These are phyloP conservation scores for Galeopsomyia nigrocyanea DNA, from an alignment of 2,888 invertebrate genomes.

Conservation along the genomic window DNA sequence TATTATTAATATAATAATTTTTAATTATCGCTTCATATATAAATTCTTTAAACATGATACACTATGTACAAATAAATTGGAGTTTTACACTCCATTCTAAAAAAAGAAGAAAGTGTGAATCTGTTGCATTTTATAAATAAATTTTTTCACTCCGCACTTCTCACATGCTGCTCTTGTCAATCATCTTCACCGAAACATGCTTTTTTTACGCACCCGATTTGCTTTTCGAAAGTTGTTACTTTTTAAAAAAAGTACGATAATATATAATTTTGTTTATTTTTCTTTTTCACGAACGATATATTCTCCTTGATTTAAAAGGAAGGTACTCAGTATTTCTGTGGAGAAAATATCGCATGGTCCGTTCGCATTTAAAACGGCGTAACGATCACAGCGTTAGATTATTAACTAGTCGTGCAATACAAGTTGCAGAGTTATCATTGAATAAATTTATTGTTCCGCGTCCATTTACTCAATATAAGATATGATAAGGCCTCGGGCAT, in stretches of 20 bases:
- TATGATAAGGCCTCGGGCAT: constrained; percentile 66
- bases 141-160: constrained; percentile 33
- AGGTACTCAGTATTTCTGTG: constrained; percentile 44
- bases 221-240: constrained; percentile 34
- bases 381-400: constrained; percentile 58
- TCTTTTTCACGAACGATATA: constrained; percentile 40
- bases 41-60: constrained; percentile 64
- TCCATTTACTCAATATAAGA: constrained; percentile 60
- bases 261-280: constrained; percentile 47
- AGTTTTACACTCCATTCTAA: constrained; percentile 54
- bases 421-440: constrained; percentile 48
- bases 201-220: constrained; percentile 40
- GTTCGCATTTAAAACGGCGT: constrained; percentile 52
- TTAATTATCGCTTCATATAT: constrained; percentile 57
- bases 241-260: constrained; percentile 44
- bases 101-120: constrained; percentile 49
- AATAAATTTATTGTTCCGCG: constrained; percentile 58
- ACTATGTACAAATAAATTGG: constrained; percentile 65
- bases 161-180: constrained; percentile 25
- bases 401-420: constrained; percentile 47
- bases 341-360: constrained; percentile 52
- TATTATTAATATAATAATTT: constrained; percentile 58
- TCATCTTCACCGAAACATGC: constrained; percentile 29
- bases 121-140: constrained; percentile 34
- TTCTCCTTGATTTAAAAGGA: constrained; percentile 39